Evolutionary conservation across 2,797 vertebrate genomes (phyloP).

Genomic region (Antennarius maculatus): DNA sequence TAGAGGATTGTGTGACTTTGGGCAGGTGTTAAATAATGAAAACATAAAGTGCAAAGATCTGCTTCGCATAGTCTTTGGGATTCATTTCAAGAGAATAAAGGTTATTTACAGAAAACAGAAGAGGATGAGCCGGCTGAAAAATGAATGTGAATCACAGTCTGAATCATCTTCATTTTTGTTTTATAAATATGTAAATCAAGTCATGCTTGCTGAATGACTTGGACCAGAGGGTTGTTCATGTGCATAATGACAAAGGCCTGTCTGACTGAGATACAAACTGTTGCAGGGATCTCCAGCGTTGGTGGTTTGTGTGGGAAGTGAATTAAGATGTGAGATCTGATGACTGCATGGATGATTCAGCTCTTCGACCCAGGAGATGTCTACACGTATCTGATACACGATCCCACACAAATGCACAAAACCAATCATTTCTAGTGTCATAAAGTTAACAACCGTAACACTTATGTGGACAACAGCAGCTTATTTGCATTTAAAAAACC

Average conservation of each 20-base stretch:
- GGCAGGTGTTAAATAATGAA: background rate
- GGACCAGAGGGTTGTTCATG: slow-evolving; percentile 51
- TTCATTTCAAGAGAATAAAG: slow-evolving; percentile 17
- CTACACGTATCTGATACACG: slow-evolving; percentile 44
- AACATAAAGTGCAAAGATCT: slow-evolving; percentile 9
- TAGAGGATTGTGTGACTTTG: slow-evolving; percentile 13
- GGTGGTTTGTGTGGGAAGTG: slow-evolving; percentile 39
- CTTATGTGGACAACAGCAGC: slow-evolving; percentile 17
- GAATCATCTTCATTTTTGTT: slow-evolving; percentile 26
- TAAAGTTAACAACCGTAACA: slow-evolving; percentile 22
- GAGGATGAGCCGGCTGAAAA: slow-evolving; percentile 2
- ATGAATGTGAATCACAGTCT: slow-evolving; percentile 21
- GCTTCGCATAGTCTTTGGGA: background rate
- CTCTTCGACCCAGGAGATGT: slow-evolving; percentile 55
- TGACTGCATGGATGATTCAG: slow-evolving; percentile 53
- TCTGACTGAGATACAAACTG: slow-evolving; percentile 61
- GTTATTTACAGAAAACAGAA: slow-evolving; percentile 27
- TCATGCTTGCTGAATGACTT: slow-evolving; percentile 44
- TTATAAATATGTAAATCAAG: slow-evolving; percentile 56
- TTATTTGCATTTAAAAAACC: background rate
- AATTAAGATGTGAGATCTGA: slow-evolving; percentile 63
- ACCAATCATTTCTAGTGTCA: slow-evolving; percentile 24
- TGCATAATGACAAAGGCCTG: slow-evolving; percentile 57
- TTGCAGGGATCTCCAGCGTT: slow-evolving; percentile 45
- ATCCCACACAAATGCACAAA: slow-evolving; percentile 17